A percentile compares a stretch with the other conserved stretches of the same genome.
Evolutionary conservation across 2,888 invertebrate species (phyloP).

Genomic region (Diplolepis rosae): DNA sequence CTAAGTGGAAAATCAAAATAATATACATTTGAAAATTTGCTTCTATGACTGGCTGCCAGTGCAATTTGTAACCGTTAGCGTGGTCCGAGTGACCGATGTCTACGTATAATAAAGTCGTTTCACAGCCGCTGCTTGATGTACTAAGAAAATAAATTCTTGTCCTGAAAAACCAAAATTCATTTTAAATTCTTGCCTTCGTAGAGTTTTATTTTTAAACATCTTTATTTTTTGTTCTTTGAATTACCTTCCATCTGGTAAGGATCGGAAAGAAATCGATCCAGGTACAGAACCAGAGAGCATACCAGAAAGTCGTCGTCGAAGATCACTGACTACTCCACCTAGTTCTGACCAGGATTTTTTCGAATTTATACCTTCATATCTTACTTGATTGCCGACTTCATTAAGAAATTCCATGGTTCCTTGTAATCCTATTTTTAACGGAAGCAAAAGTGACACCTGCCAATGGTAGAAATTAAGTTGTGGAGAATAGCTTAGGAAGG

Average conservation of each 20-base stretch:
- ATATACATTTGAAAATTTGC: conserved; percentile 78
- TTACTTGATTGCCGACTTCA: conserved; percentile 14
- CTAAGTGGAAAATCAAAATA: background rate
- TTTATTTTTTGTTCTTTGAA: background rate
- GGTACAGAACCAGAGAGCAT: conserved; percentile 87
- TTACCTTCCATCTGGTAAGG: conserved; percentile 81
- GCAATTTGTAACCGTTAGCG: conserved; percentile 78
- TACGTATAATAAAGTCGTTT: conserved; percentile 90
- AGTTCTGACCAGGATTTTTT: conserved; percentile 85
- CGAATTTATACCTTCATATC: conserved; percentile 21
- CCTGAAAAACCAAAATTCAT: conserved; percentile 68
- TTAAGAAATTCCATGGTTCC: conserved; percentile 40
- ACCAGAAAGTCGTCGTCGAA: conserved; percentile 85
- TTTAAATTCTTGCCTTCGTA: background rate
- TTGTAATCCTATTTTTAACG: conserved; percentile 16
- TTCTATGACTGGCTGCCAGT: conserved; percentile 89
- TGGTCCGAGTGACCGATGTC: conserved; percentile 83
- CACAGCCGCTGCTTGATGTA: conserved; percentile 90
- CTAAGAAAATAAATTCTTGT: conserved; percentile 93
- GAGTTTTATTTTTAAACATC: background rate
- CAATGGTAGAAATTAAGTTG: conserved; percentile 1
- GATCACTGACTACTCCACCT: conserved; percentile 85
- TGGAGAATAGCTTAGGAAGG: conserved; percentile 16
- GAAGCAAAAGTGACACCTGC: background rate
- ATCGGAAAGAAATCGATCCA: conserved; percentile 86